Conservation (phyloP, 2,797 vertebrate species). For the Gymnoscopelus braueri region DNA sequence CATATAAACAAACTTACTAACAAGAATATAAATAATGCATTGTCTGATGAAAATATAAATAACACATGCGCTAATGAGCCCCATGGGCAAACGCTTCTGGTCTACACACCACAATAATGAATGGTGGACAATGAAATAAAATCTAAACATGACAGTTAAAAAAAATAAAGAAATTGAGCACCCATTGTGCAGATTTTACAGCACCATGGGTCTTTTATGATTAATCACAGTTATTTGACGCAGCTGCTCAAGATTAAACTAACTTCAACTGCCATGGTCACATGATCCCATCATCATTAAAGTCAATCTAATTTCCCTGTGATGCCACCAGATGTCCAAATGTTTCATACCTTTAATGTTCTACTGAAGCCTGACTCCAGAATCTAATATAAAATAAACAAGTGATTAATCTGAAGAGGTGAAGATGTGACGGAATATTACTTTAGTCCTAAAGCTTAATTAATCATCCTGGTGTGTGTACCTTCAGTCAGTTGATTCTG, state of each 20-base stretch:
- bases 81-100: conserved; percentile 43
- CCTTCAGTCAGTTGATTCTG: conserved; percentile 51
- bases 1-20: conserved; percentile 31
- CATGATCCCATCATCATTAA: conserved; percentile 57
- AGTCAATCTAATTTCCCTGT: conserved; percentile 50
- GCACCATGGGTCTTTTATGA: conserved; percentile 27
- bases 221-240: conserved; percentile 30
- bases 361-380: conserved; percentile 6
- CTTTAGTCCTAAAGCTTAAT: conserved; percentile 57
- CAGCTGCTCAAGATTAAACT: conserved; percentile 23
- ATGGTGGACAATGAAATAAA: conserved; percentile 49
- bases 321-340: conserved; percentile 50
- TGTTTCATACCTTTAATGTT: conserved; percentile 30
- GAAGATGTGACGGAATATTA: conserved; percentile 27
- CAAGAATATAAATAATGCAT: conserved; percentile 42
- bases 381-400: conserved; percentile 37
- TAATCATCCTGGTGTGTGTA: conserved; percentile 56
- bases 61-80: conserved; percentile 44
- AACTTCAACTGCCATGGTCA: conserved; percentile 35
- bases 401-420: conserved; percentile 51
- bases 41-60: conserved; percentile 3
- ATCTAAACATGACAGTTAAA: conserved; percentile 60
- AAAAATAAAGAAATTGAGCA: conserved; percentile 1
- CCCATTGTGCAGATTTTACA: no score
- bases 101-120: conserved; percentile 45